Evolutionary conservation across 2,797 vertebrate species (phyloP).

Genomic region (Enteromius fasciolatus): DNA sequence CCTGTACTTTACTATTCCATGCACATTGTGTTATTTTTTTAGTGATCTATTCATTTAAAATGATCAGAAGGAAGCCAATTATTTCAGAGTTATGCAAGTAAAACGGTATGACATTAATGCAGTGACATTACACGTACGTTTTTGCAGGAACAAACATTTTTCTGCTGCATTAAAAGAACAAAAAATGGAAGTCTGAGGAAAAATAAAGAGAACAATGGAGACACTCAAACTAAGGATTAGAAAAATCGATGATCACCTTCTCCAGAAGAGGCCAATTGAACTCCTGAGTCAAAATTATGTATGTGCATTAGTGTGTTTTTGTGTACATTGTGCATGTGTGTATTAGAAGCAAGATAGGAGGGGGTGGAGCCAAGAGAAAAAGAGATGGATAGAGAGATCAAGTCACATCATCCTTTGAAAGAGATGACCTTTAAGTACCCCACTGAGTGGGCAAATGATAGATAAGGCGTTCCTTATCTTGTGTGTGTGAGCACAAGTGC

Average conservation of each 20-base stretch:
- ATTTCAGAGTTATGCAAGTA: constrained; percentile 1
- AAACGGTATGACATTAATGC: not conserved
- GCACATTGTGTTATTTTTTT: not conserved
- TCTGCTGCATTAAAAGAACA: not conserved
- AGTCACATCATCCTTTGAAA: constrained; percentile 75
- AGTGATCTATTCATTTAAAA: not conserved
- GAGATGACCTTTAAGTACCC: constrained; percentile 77
- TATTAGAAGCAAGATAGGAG: not conserved
- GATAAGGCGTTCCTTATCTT: constrained; percentile 41
- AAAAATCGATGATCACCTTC: not conserved
- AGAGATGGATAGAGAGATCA: constrained; percentile 67
- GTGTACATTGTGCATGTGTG: not conserved
- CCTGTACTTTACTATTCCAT: not conserved
- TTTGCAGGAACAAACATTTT: not conserved
- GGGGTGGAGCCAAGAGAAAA: constrained; percentile 3
- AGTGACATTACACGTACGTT: not conserved
- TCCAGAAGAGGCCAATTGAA: not conserved
- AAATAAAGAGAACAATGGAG: not conserved
- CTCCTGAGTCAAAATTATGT: not conserved
- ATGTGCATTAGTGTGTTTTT: not conserved
- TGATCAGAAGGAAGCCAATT: constrained; percentile 2
- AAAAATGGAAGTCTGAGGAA: not conserved
- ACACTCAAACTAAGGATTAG: not conserved
- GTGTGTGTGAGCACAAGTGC: constrained; percentile 38
- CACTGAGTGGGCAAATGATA: constrained; percentile 64